phyloP scores from a whole-genome alignment of 2,888 invertebrate species.

The Sarcophaga caerulescens region DNA sequence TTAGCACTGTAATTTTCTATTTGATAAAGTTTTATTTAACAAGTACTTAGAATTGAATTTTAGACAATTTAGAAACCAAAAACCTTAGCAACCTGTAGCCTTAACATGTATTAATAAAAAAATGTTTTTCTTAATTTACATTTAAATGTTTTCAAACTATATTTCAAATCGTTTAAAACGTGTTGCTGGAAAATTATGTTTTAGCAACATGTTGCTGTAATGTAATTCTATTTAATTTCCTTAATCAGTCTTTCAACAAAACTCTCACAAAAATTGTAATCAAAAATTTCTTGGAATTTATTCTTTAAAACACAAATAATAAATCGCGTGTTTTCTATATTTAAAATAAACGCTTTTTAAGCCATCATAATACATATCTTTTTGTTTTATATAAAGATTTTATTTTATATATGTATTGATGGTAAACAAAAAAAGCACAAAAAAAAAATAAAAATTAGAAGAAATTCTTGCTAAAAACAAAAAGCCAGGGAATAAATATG shows the following conservation, averaged over 20 bases:
- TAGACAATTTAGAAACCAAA: no score
- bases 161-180: no score
- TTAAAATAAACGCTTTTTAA: constrained; percentile 57
- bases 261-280: no score
- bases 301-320: constrained; percentile 35
- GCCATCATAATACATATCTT: constrained; percentile 54
- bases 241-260: neutral
- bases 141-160: no score
- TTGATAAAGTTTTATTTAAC: no score
- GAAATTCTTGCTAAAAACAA: constrained; percentile 63
- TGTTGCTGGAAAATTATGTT: neutral
- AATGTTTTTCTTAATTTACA: no score
- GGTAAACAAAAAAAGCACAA: neutral
- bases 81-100: no score
- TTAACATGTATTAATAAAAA: no score
- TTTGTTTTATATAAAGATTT: neutral
- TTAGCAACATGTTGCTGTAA: constrained; percentile 3
- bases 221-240: neutral
- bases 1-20: no score
- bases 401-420: constrained; percentile 27
- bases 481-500: constrained; percentile 9
- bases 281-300: constrained; percentile 48
- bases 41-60: no score
- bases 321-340: constrained; percentile 60
- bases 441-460: constrained; percentile 22